phyloP scores from a whole-genome alignment of 2,113 vertebrate species.

The Propithecus coquereli region DNA sequence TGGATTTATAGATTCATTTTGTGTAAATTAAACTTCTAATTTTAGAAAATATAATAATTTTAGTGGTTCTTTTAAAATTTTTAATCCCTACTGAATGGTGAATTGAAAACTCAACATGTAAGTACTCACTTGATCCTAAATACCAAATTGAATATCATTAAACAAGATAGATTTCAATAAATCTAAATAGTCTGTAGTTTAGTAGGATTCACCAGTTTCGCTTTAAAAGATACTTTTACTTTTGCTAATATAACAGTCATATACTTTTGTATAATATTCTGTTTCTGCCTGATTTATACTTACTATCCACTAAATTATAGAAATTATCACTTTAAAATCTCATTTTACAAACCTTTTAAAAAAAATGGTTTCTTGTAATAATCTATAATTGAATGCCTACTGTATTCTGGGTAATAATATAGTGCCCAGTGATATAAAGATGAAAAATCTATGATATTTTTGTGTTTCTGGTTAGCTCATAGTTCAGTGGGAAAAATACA shows the following conservation, averaged over 20 bases:
- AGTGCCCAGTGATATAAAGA: background rate
- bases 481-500: background rate
- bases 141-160: constrained; percentile 19
- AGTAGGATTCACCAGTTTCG: background rate
- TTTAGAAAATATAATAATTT: constrained; percentile 17
- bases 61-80: background rate
- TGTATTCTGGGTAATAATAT: background rate
- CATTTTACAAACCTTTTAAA: background rate
- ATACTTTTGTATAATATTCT: background rate
- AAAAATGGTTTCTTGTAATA: background rate
- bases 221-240: background rate
- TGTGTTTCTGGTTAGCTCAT: background rate
- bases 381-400: background rate
- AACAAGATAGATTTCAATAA: background rate
- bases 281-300: background rate
- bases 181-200: background rate
- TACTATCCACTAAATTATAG: background rate
- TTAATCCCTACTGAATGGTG: background rate
- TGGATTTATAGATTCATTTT: constrained; percentile 20
- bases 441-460: background rate
- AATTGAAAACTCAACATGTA: background rate
- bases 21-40: background rate
- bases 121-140: background rate
- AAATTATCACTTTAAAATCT: background rate
- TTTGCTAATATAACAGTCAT: background rate